Conservation (phyloP, 2,797 vertebrate genomes). For the Dendrocincla tyrannina region DNA sequence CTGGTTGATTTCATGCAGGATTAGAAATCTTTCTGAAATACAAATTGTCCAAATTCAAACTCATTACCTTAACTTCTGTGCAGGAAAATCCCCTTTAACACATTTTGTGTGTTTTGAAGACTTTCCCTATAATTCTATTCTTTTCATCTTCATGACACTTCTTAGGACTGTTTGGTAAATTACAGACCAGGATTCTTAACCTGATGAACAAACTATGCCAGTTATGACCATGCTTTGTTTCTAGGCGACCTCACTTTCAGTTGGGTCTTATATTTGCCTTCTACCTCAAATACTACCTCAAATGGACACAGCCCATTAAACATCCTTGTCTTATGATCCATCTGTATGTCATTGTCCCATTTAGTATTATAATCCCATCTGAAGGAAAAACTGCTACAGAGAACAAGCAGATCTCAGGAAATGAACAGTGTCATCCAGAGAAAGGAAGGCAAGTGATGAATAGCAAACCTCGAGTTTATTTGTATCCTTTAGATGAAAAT, state of each 20-base stretch:
- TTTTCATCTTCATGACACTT: neutral
- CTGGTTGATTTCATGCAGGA: neutral
- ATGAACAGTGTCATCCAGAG: neutral
- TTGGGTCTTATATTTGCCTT: neutral
- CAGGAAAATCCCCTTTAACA: neutral
- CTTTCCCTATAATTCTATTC: neutral
- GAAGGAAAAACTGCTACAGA: neutral
- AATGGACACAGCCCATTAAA: neutral
- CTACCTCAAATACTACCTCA: neutral
- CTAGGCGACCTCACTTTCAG: neutral
- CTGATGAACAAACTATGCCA: neutral
- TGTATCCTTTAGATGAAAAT: neutral
- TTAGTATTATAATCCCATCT: neutral
- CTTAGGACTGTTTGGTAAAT: neutral
- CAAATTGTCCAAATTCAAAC: neutral
- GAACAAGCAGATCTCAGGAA: neutral
- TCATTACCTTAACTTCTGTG: neutral
- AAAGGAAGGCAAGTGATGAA: neutral
- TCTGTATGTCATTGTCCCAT: neutral
- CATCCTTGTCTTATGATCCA: neutral
- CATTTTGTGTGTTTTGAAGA: neutral
- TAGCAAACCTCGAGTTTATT: neutral
- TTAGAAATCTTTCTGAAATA: neutral
- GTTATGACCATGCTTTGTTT: neutral
- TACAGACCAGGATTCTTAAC: neutral